phyloP scores from a whole-genome alignment of 1,140 invertebrate genomes.

The Proctacanthus coquilletti region DNA sequence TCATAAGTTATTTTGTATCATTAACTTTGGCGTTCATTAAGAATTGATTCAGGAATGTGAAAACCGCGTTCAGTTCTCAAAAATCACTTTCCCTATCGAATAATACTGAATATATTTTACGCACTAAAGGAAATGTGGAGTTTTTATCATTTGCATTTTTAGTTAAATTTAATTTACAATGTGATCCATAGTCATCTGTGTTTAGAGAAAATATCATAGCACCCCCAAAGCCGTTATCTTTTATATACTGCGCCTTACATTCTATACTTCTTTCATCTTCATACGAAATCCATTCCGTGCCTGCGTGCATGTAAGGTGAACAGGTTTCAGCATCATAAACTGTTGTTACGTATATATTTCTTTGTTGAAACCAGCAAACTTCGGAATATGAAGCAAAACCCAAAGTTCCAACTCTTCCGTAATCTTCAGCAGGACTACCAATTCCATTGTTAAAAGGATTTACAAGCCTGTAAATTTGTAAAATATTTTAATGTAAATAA shows the following conservation, averaged over 20 bases:
- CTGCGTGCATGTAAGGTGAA: slow-evolving; percentile 63
- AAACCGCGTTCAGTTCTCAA: no score
- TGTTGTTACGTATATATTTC: slow-evolving; percentile 30
- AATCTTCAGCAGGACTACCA: slow-evolving; percentile 51
- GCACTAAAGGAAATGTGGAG: slow-evolving; percentile 4
- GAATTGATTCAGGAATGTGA: no score
- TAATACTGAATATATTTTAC: slow-evolving; percentile 6
- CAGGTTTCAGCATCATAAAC: slow-evolving; percentile 49
- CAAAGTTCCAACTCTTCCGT: slow-evolving; percentile 42
- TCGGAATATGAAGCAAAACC: slow-evolving; percentile 57
- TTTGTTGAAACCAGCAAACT: slow-evolving; percentile 47
- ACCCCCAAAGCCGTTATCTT: slow-evolving; percentile 43
- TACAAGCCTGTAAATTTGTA: slow-evolving; percentile 36
- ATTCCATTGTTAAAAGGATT: slow-evolving; percentile 49
- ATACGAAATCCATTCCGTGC: slow-evolving; percentile 76
- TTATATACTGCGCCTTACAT: slow-evolving; percentile 55
- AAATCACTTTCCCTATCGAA: no score
- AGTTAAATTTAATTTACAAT: slow-evolving; percentile 17
- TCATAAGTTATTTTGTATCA: no score
- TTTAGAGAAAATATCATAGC: slow-evolving; percentile 66
- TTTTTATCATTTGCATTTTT: neutral
- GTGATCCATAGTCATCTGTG: slow-evolving; percentile 46
- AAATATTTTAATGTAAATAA: slow-evolving; percentile 5
- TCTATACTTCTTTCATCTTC: slow-evolving; percentile 59
- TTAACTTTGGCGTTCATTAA: no score